A percentile compares a stretch with the other conserved stretches of the same genome.
These are phyloP conservation scores for Lophotis ruficrista DNA, from an alignment of 2,113 vertebrate species.

Conservation along the genomic window DNA sequence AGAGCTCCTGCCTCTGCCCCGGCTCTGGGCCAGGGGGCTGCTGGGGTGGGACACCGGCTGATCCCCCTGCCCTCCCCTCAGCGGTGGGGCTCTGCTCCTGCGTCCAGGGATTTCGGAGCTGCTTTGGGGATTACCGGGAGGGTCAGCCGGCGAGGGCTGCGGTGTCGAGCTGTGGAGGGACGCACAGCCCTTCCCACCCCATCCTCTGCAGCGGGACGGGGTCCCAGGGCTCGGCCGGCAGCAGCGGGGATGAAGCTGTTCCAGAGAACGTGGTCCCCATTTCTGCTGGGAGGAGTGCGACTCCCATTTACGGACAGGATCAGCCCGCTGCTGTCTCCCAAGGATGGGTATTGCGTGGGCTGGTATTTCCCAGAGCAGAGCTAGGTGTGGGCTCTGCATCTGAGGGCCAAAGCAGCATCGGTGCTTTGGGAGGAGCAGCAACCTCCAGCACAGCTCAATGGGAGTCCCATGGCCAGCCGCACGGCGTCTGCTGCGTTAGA, in stretches of 20 bases:
- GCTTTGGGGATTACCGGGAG: neutral
- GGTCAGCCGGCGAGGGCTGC: neutral
- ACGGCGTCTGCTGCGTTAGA: rapidly evolving
- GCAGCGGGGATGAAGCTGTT: too few species aligned
- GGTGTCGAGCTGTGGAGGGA: neutral
- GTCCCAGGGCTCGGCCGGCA: too few species aligned
- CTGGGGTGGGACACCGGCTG: neutral
- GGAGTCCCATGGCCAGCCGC: rapidly evolving
- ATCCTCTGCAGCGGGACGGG: rapidly evolving
- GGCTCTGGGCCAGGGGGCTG: neutral
- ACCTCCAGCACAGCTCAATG: rapidly evolving
- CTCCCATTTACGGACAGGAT: rapidly evolving
- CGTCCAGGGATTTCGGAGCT: neutral
- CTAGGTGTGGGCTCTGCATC: neutral
- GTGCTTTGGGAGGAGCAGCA: neutral
- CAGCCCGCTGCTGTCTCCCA: neutral
- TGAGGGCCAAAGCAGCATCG: neutral
- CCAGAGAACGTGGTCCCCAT: rapidly evolving
- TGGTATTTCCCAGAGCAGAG: neutral
- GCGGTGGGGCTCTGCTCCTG: neutral
- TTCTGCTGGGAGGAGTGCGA: neutral
- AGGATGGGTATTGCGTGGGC: neutral
- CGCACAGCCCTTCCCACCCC: rapidly evolving
- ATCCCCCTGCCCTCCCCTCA: neutral
- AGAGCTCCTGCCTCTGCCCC: neutral